These are phyloP conservation scores for Manacus vitellinus DNA, from an alignment of 2,113 vertebrate genomes.

Conservation along the genomic window DNA sequence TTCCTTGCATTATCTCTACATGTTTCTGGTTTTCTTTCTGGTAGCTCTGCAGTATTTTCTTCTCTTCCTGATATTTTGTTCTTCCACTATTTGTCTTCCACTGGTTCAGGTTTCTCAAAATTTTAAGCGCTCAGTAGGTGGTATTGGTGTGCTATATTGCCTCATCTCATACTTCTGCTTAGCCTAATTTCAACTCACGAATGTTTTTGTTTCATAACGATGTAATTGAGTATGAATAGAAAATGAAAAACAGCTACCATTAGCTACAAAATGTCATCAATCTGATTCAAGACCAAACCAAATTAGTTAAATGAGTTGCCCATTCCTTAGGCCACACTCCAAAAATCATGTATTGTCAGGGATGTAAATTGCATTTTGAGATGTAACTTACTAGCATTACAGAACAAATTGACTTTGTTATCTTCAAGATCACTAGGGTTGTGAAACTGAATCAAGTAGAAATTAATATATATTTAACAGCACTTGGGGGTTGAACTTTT, in stretches of 20 bases:
- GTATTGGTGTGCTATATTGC: background rate
- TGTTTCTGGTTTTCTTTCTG: background rate
- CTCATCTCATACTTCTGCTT: background rate
- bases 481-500: background rate
- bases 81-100: background rate
- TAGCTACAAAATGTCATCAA: background rate
- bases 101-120: background rate
- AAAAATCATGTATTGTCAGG: background rate
- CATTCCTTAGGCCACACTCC: background rate
- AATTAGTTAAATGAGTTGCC: background rate
- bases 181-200: background rate
- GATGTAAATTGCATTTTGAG: background rate
- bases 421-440: background rate
- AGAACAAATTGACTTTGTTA: background rate
- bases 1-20: background rate
- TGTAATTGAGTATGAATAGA: background rate
- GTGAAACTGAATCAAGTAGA: background rate
- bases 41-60: background rate
- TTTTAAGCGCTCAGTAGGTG: background rate
- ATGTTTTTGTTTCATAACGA: background rate
- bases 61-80: background rate
- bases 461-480: background rate
- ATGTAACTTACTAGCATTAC: background rate
- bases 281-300: background rate
- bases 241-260: background rate